Conservation (phyloP, 2,888 invertebrate genomes). For the Oscheius onirici region DNA sequence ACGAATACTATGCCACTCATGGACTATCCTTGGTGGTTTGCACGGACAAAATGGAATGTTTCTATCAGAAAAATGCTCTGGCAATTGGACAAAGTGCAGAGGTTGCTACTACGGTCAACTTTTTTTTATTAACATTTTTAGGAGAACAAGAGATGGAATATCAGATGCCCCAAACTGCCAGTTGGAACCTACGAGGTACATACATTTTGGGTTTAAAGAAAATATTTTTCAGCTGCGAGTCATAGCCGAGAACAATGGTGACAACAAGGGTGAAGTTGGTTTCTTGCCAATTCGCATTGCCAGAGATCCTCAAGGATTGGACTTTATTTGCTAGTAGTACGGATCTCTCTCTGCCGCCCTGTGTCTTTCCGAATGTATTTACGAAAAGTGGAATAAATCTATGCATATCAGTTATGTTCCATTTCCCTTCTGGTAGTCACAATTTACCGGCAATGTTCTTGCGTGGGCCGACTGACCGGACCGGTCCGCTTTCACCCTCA, state of each 20-base stretch:
- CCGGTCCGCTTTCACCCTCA: conserved; percentile 25
- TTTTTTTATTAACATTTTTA: no score
- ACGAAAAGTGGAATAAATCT: neutral
- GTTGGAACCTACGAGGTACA: conserved; percentile 57
- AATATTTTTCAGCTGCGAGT: conserved; percentile 52
- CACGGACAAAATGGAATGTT: conserved; percentile 61
- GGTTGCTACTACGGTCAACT: conserved; percentile 19
- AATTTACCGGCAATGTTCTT: conserved; percentile 19
- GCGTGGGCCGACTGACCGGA: neutral
- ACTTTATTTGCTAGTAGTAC: conserved; percentile 28
- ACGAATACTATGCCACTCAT: conserved; percentile 59
- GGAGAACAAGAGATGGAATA: conserved; percentile 59
- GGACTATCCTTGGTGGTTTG: conserved; percentile 55
- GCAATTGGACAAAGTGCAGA: conserved; percentile 41
- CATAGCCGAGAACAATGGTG: conserved; percentile 58
- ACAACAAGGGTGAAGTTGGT: conserved; percentile 62
- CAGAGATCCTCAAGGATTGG: conserved; percentile 37
- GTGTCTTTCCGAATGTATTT: neutral
- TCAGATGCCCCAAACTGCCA: conserved; percentile 58
- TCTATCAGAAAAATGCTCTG: conserved; percentile 54
- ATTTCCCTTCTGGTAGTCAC: neutral
- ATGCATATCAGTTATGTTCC: neutral
- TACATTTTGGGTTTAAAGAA: no score
- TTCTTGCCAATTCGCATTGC: conserved; percentile 61
- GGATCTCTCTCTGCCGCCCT: conserved; percentile 6